Conservation (phyloP, 64 coral and sea anemone species). For the Pocillopora damicornis region DNA sequence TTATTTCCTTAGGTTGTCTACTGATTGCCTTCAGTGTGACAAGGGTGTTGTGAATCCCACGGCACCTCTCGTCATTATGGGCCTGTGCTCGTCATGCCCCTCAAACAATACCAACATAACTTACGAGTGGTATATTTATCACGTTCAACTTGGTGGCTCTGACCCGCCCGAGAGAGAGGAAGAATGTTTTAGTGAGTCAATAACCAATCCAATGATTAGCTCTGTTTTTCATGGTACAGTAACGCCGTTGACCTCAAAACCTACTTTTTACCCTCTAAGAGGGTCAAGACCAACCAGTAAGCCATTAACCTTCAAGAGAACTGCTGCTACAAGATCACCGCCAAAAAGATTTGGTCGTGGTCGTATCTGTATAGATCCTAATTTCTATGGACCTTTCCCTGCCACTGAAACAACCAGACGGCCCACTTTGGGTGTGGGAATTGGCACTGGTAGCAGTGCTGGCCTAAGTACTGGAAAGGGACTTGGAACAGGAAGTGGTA, state of each 20-base stretch:
- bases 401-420: too few relatives aligned
- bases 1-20: conserved; percentile 36
- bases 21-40: conserved; percentile 40
- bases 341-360: neutral
- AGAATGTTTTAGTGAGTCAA: neutral
- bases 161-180: neutral
- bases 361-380: neutral
- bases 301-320: neutral
- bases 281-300: neutral
- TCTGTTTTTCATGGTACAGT: neutral
- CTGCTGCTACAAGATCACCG: neutral
- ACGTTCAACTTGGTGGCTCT: neutral
- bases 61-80: conserved; percentile 18
- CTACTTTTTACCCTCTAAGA: too few relatives aligned
- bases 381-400: neutral
- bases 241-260: neutral
- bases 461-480: neutral
- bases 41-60: conserved; percentile 37
- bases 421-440: neutral
- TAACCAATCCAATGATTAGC: neutral
- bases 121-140: conserved; percentile 29
- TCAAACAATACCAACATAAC: conserved; percentile 3
- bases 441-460: neutral
- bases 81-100: conserved; percentile 35
- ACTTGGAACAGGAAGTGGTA: neutral